phyloP scores from a whole-genome alignment of 2,113 vertebrate genomes.

The Nibea coibor region DNA sequence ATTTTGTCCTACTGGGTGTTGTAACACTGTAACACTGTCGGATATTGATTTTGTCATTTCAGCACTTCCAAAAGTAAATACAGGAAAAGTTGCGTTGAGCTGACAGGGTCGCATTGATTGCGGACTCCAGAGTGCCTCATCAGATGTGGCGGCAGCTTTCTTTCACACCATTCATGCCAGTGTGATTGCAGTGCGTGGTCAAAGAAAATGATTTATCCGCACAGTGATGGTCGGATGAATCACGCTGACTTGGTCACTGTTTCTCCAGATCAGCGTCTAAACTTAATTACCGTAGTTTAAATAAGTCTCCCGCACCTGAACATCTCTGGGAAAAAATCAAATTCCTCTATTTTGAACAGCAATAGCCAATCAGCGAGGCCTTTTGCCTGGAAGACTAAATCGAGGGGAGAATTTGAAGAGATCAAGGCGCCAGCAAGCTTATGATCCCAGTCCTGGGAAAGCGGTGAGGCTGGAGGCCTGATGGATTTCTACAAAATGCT shows the following conservation, averaged over 20 bases:
- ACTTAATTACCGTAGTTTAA: not conserved
- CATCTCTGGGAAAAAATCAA: constrained; percentile 13
- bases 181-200: constrained; percentile 49
- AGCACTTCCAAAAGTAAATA: not conserved
- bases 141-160: constrained; percentile 19
- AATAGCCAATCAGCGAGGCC: constrained; percentile 35
- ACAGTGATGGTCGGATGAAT: not conserved
- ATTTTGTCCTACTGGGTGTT: not conserved
- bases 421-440: constrained; percentile 60
- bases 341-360: constrained; percentile 11
- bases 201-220: constrained; percentile 31
- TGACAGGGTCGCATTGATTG: constrained; percentile 35
- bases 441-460: constrained; percentile 58
- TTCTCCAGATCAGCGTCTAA: constrained; percentile 21
- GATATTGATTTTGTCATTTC: constrained; percentile 21
- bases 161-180: constrained; percentile 16
- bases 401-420: constrained; percentile 47
- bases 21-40: not conserved
- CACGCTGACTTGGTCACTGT: not conserved
- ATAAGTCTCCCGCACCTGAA: constrained; percentile 20
- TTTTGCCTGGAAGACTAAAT: constrained; percentile 53
- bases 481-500: constrained; percentile 46
- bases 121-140: constrained; percentile 22
- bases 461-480: constrained; percentile 41
- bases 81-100: constrained; percentile 13